A percentile compares a stretch with the other conserved stretches of the same genome.
Evolutionary conservation across 1,140 invertebrate genomes (phyloP).

Genomic region (Bombus fervidus): DNA sequence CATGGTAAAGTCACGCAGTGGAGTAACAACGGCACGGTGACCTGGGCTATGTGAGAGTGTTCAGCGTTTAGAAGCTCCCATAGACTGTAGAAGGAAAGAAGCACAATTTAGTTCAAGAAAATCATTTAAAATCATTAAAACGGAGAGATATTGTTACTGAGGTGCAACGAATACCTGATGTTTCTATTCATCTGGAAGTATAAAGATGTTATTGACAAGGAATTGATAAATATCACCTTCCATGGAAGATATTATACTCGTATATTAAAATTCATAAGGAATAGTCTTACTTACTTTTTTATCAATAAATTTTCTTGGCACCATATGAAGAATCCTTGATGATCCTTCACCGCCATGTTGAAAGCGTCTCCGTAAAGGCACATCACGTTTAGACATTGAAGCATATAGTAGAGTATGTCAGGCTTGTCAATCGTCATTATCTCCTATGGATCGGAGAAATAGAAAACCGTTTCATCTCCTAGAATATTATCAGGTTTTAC

Average conservation of each 20-base stretch:
- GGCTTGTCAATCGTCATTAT: constrained; percentile 92
- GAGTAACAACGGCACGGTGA: constrained; percentile 94
- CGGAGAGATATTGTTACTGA: neutral
- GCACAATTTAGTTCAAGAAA: neutral
- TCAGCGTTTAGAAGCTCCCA: constrained; percentile 97
- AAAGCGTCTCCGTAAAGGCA: constrained; percentile 97
- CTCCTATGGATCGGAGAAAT: constrained; percentile 84
- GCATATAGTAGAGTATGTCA: constrained; percentile 96
- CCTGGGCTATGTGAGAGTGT: constrained; percentile 95
- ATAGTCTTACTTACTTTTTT: constrained; percentile 88
- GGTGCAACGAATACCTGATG: neutral
- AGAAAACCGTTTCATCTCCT: neutral
- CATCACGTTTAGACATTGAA: constrained; percentile 95
- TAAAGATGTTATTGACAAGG: neutral
- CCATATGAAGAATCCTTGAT: constrained; percentile 98
- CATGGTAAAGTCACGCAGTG: constrained; percentile 96
- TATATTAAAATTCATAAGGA: too few species aligned
- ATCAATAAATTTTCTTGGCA: constrained; percentile 98
- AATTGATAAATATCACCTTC: neutral
- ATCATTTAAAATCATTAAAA: neutral
- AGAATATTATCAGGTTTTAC: neutral
- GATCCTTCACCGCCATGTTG: constrained; percentile 92
- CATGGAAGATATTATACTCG: neutral
- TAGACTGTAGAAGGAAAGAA: constrained; percentile 85
- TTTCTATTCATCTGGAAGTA: neutral